Evolutionary conservation across 2,797 vertebrate genomes (phyloP).

Genomic region (Melanotaenia maccullochi): DNA sequence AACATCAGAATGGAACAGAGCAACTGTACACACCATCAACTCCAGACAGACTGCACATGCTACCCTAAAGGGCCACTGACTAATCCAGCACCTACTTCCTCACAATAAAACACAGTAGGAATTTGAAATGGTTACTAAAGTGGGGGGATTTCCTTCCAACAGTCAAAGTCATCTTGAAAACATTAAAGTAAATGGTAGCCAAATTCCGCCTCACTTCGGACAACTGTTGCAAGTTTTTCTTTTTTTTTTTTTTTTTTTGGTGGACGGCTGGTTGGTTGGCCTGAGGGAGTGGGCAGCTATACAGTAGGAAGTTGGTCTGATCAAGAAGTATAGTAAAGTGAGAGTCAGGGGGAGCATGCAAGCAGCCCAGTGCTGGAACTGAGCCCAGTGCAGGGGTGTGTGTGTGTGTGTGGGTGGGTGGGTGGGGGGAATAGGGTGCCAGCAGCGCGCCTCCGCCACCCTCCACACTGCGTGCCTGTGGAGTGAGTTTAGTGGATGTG

Average conservation of each 20-base stretch:
- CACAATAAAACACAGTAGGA: conserved; percentile 81
- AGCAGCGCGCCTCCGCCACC: conserved; percentile 83
- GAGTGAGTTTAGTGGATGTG: conserved; percentile 85
- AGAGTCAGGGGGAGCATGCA: conserved; percentile 60
- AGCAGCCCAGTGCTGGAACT: conserved; percentile 74
- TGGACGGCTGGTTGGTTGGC: conserved; percentile 52
- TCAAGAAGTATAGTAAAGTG: conserved; percentile 58
- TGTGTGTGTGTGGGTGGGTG: too few relatives aligned
- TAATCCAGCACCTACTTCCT: conserved; percentile 83
- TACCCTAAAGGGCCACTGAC: conserved; percentile 74
- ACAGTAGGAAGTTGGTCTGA: conserved; percentile 61
- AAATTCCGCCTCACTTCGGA: conserved; percentile 82
- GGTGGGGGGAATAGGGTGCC: conserved; percentile 73
- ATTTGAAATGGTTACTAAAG: conserved; percentile 85
- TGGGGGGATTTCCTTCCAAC: conserved; percentile 86
- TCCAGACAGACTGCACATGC: conserved; percentile 73
- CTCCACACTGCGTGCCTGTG: conserved; percentile 80
- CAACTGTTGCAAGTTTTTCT: conserved; percentile 68
- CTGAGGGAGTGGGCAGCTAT: conserved; percentile 23
- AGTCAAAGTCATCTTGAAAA: conserved; percentile 88
- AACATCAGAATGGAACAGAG: conserved; percentile 35
- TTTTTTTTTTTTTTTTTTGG: conserved; percentile 30
- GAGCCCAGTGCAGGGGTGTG: conserved; percentile 74
- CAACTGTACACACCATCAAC: conserved; percentile 60
- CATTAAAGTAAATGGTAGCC: conserved; percentile 85